Percentiles rank a stretch among this genome's conserved stretches.
phyloP scores from a whole-genome alignment of 2,797 vertebrate species.

The Lacerta bilineata region DNA sequence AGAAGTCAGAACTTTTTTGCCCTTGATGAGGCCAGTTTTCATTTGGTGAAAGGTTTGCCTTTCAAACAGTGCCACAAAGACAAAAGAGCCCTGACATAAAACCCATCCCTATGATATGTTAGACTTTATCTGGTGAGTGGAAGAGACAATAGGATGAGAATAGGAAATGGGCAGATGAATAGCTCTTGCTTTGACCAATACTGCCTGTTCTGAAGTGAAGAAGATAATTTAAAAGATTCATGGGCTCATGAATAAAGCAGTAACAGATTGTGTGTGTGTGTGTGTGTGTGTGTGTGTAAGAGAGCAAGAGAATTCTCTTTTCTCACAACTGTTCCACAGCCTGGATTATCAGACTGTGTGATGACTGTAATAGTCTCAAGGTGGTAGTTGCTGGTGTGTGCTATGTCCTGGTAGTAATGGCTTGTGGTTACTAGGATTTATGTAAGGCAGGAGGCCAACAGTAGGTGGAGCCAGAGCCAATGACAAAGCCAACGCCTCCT shows the following conservation, averaged over 20 bases:
- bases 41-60: slow-evolving; percentile 21
- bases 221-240: slow-evolving; percentile 16
- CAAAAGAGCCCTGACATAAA: slow-evolving; percentile 39
- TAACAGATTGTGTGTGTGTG: background rate
- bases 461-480: too few relatives aligned
- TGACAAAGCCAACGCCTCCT: too few relatives aligned
- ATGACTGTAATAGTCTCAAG: background rate
- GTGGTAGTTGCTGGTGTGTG: background rate
- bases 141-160: slow-evolving; percentile 2
- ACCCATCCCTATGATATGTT: slow-evolving; percentile 8
- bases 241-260: background rate
- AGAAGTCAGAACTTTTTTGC: slow-evolving; percentile 17
- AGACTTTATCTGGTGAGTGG: background rate
- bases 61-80: slow-evolving; percentile 30
- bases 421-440: too few relatives aligned
- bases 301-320: background rate
- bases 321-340: background rate
- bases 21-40: slow-evolving; percentile 32
- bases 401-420: background rate
- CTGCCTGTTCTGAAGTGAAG: background rate
- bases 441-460: too few relatives aligned
- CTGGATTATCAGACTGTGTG: background rate
- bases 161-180: background rate
- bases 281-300: background rate
- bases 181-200: slow-evolving; percentile 13